Evolutionary conservation across 2,113 vertebrate species (phyloP), one percentile per base, ranked within the genome.

Genomic region (Motacilla tschutschensis): DNA sequence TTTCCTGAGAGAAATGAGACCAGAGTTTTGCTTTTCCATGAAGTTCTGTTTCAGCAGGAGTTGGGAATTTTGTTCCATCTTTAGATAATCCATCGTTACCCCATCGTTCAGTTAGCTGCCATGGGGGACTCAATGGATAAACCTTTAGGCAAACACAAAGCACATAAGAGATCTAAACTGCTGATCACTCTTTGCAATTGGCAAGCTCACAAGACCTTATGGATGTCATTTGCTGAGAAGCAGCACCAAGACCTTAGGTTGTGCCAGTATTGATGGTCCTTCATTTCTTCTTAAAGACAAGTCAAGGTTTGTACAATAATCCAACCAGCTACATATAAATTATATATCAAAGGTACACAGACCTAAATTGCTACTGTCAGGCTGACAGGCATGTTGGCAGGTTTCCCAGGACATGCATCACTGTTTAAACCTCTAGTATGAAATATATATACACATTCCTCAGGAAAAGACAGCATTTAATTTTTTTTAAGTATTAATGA

Each of bases 311-410:
- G 75, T 85, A 90, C 79, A 82, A 60, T 82, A 92, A 89, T 85
- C 79, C 53, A 80, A 62, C 77, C 87, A 85, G 62, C 80, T 69
- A 85, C 66, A 40, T 74, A 91, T 88, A 90, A 93, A 94, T 93
- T 81, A 93, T 94, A 85, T 71, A 90, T 87, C 83, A 89, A 87
- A 92, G 81, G 85, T 82, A 88, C 80, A 62, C 20, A 79, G 86
- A 79, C 47, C 54, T 86, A 90, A 93, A 92, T 93, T 93, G 91
- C 80, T 67, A 48, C 66, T 91, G 87, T 94, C 91, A 92, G 78
- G 75, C 73, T 91, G 93, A 94, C 64, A 63, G 78, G 89, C 80
- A 79, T 3, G 1, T 58, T 95, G 92, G 93, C 90, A 91, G 35
- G 26, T 63, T 94, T 93, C 91, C 93, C 83, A 54, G 87, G 83